Conservation (phyloP, 2,888 invertebrate species). For the Agonum fuliginosum region DNA sequence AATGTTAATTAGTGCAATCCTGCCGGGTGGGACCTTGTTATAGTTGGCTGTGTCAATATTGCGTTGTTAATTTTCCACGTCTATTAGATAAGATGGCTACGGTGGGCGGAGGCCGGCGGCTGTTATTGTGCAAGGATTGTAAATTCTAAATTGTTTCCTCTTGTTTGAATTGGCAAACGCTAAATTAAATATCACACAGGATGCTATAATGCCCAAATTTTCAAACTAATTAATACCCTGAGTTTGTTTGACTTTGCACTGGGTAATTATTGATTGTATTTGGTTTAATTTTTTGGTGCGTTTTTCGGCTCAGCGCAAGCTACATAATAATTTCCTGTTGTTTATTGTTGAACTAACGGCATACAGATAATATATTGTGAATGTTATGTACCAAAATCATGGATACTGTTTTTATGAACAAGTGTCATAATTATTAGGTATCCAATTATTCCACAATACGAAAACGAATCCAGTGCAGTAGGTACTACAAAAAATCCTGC, state of each 20-base stretch:
- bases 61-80: constrained; percentile 1
- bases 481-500: too few species aligned
- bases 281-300: too few species aligned
- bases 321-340: too few species aligned
- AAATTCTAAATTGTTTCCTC: constrained; percentile 21
- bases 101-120: neutral
- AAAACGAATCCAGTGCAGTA: too few species aligned
- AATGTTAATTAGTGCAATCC: neutral
- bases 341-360: too few species aligned
- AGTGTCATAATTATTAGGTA: too few species aligned
- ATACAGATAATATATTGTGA: too few species aligned
- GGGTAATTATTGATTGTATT: constrained; percentile 39
- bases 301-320: too few species aligned
- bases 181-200: constrained; percentile 23
- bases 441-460: too few species aligned
- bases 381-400: too few species aligned
- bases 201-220: constrained; percentile 23
- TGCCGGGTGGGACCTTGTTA: neutral
- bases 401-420: too few species aligned
- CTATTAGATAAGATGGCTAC: constrained; percentile 30
- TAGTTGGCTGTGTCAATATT: constrained; percentile 37
- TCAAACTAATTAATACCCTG: constrained; percentile 22
- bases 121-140: constrained; percentile 1
- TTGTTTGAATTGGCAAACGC: constrained; percentile 22
- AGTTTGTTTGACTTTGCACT: constrained; percentile 1